Conservation (phyloP, 2,113 vertebrate species). For the Sylvia atricapilla region DNA sequence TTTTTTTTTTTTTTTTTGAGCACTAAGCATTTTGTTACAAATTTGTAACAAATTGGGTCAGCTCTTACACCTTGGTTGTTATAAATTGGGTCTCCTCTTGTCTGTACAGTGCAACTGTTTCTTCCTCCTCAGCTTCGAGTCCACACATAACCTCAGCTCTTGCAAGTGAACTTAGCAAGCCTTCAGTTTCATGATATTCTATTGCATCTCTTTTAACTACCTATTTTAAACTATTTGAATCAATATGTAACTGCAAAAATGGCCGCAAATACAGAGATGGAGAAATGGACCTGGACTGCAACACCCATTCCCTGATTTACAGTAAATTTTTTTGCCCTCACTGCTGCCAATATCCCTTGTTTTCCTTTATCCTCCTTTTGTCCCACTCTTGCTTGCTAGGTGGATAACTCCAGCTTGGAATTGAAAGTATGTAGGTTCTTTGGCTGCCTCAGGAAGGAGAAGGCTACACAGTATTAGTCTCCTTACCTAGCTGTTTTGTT, state of each 20-base stretch:
- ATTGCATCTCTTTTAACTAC: not conserved
- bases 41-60: not conserved
- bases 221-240: not conserved
- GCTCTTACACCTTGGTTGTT: not conserved
- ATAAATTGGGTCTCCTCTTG: not conserved
- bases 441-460: accelerated
- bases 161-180: not conserved
- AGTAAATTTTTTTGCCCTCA: not conserved
- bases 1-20: not conserved
- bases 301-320: not conserved
- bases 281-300: not conserved
- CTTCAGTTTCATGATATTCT: not conserved
- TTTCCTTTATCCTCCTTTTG: not conserved
- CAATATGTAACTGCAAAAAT: not conserved
- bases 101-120: not conserved
- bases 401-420: not conserved
- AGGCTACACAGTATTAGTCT: not conserved
- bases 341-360: not conserved
- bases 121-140: not conserved
- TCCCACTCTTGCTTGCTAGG: not conserved
- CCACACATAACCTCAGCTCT: accelerated
- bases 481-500: not conserved
- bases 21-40: not conserved
- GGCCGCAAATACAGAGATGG: not conserved
- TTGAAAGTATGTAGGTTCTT: not conserved